phyloP scores from a whole-genome alignment of 1,140 invertebrate species.

The Zeugodacus cucurbitae region DNA sequence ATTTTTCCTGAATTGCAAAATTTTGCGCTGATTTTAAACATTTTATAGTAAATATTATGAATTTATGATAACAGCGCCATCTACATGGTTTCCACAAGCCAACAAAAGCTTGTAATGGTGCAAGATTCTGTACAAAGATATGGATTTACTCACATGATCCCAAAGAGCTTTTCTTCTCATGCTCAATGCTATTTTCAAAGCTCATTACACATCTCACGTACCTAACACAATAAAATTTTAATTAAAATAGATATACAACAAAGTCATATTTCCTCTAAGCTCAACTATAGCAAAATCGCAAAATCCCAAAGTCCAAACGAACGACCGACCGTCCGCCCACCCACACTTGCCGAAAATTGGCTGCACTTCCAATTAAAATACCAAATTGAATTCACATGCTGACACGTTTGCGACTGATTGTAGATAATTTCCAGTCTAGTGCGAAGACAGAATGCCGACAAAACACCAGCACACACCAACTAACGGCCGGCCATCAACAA shows the following conservation, averaged over 20 bases:
- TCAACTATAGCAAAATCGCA: not conserved
- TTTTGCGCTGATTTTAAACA: too few relatives aligned
- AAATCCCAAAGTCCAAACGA: not conserved
- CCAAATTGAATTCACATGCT: conserved; percentile 35
- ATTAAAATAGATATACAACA: not conserved
- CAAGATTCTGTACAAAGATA: too few relatives aligned
- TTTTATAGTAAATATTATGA: too few relatives aligned
- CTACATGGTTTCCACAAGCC: too few relatives aligned
- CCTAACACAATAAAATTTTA: not conserved
- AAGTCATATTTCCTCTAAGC: not conserved
- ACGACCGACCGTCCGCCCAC: not conserved
- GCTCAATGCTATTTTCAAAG: too few relatives aligned
- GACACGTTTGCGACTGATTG: conserved; percentile 37
- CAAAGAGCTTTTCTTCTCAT: too few relatives aligned
- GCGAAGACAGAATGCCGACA: conserved; percentile 15
- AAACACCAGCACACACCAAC: not conserved
- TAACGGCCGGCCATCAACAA: not conserved
- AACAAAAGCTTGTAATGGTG: too few relatives aligned
- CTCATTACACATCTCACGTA: too few relatives aligned
- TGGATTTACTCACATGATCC: too few relatives aligned
- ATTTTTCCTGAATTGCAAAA: too few relatives aligned
- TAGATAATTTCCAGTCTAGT: conserved; percentile 35
- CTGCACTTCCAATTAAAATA: conserved; percentile 31
- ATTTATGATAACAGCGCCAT: too few relatives aligned
- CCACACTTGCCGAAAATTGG: conserved; percentile 6